Evolutionary conservation across 2,888 invertebrate species (phyloP).

Genomic region (Drosophila subquinaria): DNA sequence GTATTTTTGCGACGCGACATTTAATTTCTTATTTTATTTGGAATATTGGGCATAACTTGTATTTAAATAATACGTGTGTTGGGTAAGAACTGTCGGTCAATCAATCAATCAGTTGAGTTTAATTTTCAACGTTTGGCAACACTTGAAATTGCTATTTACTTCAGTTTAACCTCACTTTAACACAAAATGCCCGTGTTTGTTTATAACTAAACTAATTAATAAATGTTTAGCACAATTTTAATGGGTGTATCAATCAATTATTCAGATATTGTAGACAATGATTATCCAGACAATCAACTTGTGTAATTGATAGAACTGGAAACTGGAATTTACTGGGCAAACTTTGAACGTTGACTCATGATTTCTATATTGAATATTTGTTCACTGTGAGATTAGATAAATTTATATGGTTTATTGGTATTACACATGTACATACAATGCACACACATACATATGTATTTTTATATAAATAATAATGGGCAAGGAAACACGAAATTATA

Average conservation of each 20-base stretch:
- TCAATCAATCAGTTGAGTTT: background rate
- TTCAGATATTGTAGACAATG: background rate
- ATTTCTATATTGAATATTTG: background rate
- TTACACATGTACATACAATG: constrained; percentile 30
- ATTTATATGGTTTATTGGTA: constrained; percentile 27
- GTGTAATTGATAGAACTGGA: background rate
- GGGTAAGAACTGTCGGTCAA: constrained; percentile 26
- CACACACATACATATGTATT: constrained; percentile 8
- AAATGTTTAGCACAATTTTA: constrained; percentile 2
- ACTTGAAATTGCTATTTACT: background rate
- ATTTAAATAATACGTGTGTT: background rate
- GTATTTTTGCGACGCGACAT: constrained; percentile 50
- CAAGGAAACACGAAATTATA: constrained; percentile 48
- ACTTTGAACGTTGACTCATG: constrained; percentile 49
- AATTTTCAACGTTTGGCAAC: background rate
- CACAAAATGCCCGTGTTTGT: constrained; percentile 10
- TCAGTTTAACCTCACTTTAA: constrained; percentile 49
- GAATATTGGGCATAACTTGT: background rate
- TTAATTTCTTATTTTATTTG: background rate
- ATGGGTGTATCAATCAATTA: constrained; percentile 7
- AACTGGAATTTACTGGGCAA: background rate
- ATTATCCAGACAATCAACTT: constrained; percentile 17
- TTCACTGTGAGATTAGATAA: constrained; percentile 50
- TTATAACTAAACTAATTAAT: constrained; percentile 16
- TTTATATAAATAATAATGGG: constrained; percentile 15